Evolutionary conservation across 2,113 vertebrate genomes (phyloP), one percentile per base, ranked within the genome.

Genomic region (Lethenteron reissneri): DNA sequence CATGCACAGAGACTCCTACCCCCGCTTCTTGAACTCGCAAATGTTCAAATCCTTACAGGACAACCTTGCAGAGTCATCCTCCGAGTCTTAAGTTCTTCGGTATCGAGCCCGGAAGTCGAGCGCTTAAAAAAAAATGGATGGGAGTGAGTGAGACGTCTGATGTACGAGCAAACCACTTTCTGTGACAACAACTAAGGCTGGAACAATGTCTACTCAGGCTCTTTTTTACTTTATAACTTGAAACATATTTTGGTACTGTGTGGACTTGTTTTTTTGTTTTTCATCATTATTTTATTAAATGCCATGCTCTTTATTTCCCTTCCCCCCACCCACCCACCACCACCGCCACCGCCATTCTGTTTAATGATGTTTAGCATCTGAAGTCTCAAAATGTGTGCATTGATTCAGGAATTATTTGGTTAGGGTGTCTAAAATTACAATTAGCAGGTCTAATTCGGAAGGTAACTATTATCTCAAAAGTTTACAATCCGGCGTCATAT

Each of bases 1-100:
- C 77, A 87, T 87, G 85, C 85, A 87, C 81, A 86, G 85, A 82
- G 85, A 87, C 83, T 86, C 86, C 77, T 87, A 85, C 74, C 86
- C 86, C 76, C 83, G 86, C 79, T 87, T 87, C 80, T 83, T 87
- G 82, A 87, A 85, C 82, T 87, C 86, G 77, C 82, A 84, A 71
- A 82, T 87, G 76, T 87, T 84, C 79, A 87, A 85, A 74, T 81
- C 85, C 73, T 81, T 87, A 68, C 10, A 17, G 64, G 10, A n/a
- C 9, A 68, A 11, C 25, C 64, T 68, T 25, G n/a, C n/a, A 68
- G 64, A 68, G 25, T 25, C 64, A 17, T 17, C 25, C 10, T n/a
- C 64, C 9, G 64, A 68, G 11, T 68, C 64, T n/a, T 68, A 25
- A 68, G 25, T n/a, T 17, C 64, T 68, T 25, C 64, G n/a, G 14